Base-by-base conservation (phyloP, 2,888 invertebrate genomes). In the Leptinotarsa peninsularis region DNA sequence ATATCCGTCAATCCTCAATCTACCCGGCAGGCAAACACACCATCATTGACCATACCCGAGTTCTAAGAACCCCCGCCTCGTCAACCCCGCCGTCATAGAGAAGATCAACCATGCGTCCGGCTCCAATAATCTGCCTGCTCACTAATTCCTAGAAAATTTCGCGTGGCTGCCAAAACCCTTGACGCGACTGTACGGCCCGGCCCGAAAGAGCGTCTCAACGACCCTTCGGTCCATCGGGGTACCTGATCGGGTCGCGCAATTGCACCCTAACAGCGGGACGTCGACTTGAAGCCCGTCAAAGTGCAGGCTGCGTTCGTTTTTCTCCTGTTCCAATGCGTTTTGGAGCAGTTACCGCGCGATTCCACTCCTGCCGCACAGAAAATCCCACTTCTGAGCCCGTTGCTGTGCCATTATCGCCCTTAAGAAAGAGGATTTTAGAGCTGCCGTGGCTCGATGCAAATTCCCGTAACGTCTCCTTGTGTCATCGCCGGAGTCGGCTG, bases 121-220 rank as follows among this genome's bases (percentile, higher is more conserved):
- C 58, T 49, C 68, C 70, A 56, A 69, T 70, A 76, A 76, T 76
- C 76, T 75, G 79, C 75, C 74, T 76, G 76, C 77, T 80, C 80
- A 78, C 78, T 79, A 82, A 82, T 82, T 82, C 82, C 80, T 79
- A 81, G 83, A 80, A 82, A 80, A 82, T 80, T 81, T 82, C 81
- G 84, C 81, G 79, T 79, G 74, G 74, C 78, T 79, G 76, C 76
- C 79, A 60, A 71, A 79, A 58, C 58, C 58, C 58, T 58, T 58
- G 58, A 58, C 58, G 23, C 58, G 58, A 58, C 58, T 58, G 58
- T 58, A 58, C 58, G 23, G 18, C 58, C n/a, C 58, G 23, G 18
- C 58, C n/a, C 7, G 14, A 58, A 21, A 58, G 33, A 71, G 73
- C 74, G 72, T 69, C 74, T 74, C 74, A 69, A 72, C 72, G 63